Percentiles rank a stretch among this genome's conserved stretches.
Evolutionary conservation across 35 echinoderm and acorn worm genomes (phyloP).

Genomic region (Acanthaster planci): DNA sequence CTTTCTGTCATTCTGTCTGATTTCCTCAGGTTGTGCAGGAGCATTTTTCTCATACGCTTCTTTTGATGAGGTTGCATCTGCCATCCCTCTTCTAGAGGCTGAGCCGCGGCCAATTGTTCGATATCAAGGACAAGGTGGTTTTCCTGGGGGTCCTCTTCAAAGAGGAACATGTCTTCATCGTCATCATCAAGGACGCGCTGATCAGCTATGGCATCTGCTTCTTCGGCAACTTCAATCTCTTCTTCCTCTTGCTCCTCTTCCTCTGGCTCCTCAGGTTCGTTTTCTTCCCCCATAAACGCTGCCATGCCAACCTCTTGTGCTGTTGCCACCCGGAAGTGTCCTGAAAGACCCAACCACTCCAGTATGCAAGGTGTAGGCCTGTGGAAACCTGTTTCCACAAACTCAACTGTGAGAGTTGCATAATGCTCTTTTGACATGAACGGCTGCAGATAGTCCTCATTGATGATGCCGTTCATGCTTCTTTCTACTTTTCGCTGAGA

Average conservation of each 20-base stretch:
- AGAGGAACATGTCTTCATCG: slow-evolving; percentile 13
- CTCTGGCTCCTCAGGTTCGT: slow-evolving; percentile 33
- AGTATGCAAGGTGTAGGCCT: not conserved
- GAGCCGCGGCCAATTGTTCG: not conserved
- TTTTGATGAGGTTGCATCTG: slow-evolving; percentile 26
- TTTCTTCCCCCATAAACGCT: not conserved
- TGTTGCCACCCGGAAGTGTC: slow-evolving; percentile 27
- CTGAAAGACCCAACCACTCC: slow-evolving; percentile 36
- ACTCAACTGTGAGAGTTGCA: slow-evolving; percentile 21
- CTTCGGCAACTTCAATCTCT: slow-evolving; percentile 50
- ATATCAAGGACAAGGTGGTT: slow-evolving; percentile 52
- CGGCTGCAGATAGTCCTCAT: slow-evolving; percentile 35
- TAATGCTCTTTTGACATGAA: slow-evolving; percentile 43
- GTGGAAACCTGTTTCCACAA: not conserved
- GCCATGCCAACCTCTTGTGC: slow-evolving; percentile 16
- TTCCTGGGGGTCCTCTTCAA: slow-evolving; percentile 45
- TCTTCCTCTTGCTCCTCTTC: slow-evolving; percentile 22
- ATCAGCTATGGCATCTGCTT: slow-evolving; percentile 50
- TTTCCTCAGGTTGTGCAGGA: slow-evolving; percentile 46
- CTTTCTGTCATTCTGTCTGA: slow-evolving; percentile 57
- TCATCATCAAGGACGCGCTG: slow-evolving; percentile 41
- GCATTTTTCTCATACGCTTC: slow-evolving; percentile 37
- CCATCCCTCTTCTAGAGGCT: slow-evolving; percentile 12
- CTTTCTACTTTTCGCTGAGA: slow-evolving; percentile 18
- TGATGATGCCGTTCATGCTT: slow-evolving; percentile 45